A percentile compares a stretch with the other conserved stretches of the same genome.
phyloP scores from a whole-genome alignment of 2,888 invertebrate species.

The Lasius fuliginosus region DNA sequence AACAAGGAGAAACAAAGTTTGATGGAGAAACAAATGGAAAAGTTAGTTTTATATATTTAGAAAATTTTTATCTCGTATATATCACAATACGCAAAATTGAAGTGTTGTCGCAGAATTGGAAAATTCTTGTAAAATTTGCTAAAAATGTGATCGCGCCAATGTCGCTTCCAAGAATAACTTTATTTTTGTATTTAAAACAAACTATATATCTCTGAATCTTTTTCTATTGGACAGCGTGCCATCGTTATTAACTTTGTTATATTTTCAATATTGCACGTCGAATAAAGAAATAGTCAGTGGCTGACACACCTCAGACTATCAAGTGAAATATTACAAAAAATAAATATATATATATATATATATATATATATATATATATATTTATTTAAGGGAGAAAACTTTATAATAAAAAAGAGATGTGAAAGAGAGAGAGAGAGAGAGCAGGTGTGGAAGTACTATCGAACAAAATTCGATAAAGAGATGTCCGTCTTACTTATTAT shows the following conservation, averaged over 20 bases:
- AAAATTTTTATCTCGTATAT: background rate
- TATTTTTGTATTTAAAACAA: background rate
- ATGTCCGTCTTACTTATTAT: background rate
- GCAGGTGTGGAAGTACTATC: background rate
- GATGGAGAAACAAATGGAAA: background rate
- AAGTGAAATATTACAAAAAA: too few species aligned
- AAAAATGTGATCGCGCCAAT: background rate
- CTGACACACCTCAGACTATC: too few species aligned
- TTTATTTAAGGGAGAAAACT: too few species aligned
- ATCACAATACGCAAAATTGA: background rate
- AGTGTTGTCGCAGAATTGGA: too few species aligned
- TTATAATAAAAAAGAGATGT: too few species aligned
- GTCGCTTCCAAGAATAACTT: background rate
- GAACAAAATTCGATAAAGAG: background rate
- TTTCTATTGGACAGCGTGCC: too few species aligned
- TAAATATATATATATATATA: background rate
- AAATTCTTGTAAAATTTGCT: background rate
- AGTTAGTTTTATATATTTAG: conserved; percentile 9
- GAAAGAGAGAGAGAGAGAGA: background rate
- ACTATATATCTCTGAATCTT: background rate
- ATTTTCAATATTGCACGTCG: too few species aligned
- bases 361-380: too few species aligned
- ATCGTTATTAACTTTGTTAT: too few species aligned
- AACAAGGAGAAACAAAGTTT: background rate
- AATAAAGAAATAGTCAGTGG: too few species aligned